Percentiles rank a stretch among this genome's conserved stretches.
These are phyloP conservation scores for Syrphus vitripennis DNA, from an alignment of 2,888 invertebrate genomes.

Conservation along the genomic window DNA sequence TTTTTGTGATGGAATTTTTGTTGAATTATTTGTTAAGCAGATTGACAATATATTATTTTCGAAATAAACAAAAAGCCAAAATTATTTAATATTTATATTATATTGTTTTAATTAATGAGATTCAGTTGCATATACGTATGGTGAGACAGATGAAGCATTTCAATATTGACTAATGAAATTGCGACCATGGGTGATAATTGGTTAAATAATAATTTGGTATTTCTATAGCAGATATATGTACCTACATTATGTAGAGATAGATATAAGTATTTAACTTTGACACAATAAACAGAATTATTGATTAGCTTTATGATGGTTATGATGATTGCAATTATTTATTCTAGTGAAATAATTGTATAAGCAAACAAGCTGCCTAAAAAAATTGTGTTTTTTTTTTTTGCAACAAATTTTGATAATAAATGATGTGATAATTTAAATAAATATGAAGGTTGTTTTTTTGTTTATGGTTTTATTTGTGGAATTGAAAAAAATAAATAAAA, in stretches of 20 bases:
- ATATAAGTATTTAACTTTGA: not conserved
- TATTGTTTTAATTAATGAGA: constrained; percentile 18
- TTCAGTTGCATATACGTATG: not conserved
- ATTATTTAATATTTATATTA: not conserved
- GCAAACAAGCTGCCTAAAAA: not conserved
- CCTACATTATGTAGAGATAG: not conserved
- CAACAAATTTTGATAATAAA: not conserved
- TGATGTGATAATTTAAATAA: not conserved
- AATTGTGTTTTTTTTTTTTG: not conserved
- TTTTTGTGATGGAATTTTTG: not conserved
- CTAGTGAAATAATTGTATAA: not conserved
- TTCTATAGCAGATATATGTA: not conserved
- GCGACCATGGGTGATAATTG: constrained; percentile 17
- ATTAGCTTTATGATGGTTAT: not conserved
- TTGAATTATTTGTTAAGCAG: not conserved
- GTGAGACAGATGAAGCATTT: not conserved
- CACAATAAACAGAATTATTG: constrained; percentile 14
- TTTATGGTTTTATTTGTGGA: not conserved
- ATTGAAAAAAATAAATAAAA: not conserved
- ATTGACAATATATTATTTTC: constrained; percentile 2
- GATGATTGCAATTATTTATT: constrained; percentile 20
- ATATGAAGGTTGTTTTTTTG: not conserved
- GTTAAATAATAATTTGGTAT: constrained; percentile 13
- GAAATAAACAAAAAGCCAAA: not conserved
- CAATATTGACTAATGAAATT: constrained; percentile 8